Evolutionary conservation across 2,113 vertebrate species (phyloP).

Genomic region (Poecile atricapillus): DNA sequence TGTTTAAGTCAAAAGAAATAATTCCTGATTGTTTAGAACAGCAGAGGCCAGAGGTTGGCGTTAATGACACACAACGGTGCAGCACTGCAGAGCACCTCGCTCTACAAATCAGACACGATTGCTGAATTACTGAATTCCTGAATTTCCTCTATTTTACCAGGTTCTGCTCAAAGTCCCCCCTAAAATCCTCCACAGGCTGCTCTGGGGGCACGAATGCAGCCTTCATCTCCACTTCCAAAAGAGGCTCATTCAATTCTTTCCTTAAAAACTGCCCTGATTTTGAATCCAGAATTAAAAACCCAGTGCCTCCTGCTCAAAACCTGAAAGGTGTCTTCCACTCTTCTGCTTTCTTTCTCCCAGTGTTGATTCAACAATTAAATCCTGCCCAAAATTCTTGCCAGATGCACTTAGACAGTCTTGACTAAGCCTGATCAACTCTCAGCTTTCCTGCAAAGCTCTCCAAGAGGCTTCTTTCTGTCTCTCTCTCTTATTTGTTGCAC

Average conservation of each 20-base stretch:
- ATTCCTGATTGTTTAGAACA: neutral
- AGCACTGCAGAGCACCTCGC: neutral
- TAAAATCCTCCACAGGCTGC: neutral
- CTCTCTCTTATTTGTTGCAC: neutral
- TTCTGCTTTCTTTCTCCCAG: neutral
- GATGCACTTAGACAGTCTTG: neutral
- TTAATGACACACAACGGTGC: neutral
- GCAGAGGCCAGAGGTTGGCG: neutral
- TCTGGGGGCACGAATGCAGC: neutral
- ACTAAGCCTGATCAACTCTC: neutral
- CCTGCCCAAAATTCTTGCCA: neutral
- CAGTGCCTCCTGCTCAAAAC: accelerated
- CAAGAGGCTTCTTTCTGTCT: neutral
- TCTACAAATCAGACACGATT: neutral
- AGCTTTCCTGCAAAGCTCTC: neutral
- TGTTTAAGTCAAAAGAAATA: neutral
- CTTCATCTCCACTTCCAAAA: neutral
- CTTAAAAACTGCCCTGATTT: neutral
- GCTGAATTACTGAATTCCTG: no score
- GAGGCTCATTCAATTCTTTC: neutral
- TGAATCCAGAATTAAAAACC: accelerated
- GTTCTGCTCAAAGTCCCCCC: neutral
- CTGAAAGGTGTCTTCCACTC: neutral
- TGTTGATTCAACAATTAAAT: neutral
- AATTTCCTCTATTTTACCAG: neutral